These are phyloP conservation scores for Oreonectes daqikongensis DNA, from an alignment of 2,797 vertebrate genomes.

Conservation along the genomic window DNA sequence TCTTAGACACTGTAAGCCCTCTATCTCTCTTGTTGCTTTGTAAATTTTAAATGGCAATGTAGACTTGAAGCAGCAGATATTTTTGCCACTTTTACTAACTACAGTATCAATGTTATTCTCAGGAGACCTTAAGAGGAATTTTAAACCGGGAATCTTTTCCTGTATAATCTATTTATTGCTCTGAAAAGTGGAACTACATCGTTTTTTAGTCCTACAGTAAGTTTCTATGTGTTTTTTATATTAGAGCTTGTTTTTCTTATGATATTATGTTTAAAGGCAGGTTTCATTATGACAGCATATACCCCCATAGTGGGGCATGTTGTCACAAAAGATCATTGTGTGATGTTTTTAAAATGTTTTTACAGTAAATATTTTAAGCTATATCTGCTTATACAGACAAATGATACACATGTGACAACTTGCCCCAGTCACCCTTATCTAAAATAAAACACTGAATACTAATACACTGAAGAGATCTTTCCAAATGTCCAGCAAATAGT, in stretches of 20 bases:
- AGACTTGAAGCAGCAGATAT: neutral
- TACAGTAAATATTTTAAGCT: neutral
- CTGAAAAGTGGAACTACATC: neutral
- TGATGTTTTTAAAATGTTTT: neutral
- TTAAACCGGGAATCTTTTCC: neutral
- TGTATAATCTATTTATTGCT: constrained; percentile 2
- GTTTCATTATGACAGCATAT: neutral
- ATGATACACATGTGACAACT: neutral
- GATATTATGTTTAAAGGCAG: neutral
- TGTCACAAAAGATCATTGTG: neutral
- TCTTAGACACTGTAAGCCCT: neutral
- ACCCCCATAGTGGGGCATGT: too few species aligned
- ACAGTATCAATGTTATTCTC: neutral
- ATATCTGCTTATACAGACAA: neutral
- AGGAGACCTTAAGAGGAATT: neutral
- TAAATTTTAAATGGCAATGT: neutral
- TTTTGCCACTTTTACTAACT: neutral
- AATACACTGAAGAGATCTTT: neutral
- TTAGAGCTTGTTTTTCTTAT: neutral
- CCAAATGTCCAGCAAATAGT: neutral
- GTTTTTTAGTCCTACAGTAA: neutral
- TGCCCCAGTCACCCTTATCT: neutral
- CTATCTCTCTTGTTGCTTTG: neutral
- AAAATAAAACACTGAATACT: neutral
- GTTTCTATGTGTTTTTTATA: neutral